Conservation (phyloP, 2,113 vertebrate species). For the Alethe castanea region DNA sequence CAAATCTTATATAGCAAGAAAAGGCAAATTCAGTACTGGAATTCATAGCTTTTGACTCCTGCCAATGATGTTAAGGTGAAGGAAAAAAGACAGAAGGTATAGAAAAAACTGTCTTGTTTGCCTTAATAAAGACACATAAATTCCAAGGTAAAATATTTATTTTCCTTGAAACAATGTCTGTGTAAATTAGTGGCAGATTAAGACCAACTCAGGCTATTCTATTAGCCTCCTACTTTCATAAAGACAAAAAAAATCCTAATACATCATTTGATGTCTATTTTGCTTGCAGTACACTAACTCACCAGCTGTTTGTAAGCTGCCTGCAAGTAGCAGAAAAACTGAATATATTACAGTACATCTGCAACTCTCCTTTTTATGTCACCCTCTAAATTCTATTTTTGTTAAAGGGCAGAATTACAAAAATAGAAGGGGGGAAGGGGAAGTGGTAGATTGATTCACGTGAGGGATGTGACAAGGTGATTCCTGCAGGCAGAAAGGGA, state of each 20-base stretch:
- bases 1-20: background rate
- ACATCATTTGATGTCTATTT: background rate
- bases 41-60: background rate
- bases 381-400: conserved; percentile 48
- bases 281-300: background rate
- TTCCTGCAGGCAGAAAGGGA: conserved; percentile 24
- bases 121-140: background rate
- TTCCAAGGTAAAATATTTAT: background rate
- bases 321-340: background rate
- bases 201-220: background rate
- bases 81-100: background rate
- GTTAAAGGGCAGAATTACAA: conserved; percentile 8
- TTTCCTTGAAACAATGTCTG: background rate
- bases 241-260: background rate
- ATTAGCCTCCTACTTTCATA: background rate
- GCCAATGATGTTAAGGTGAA: background rate
- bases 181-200: background rate
- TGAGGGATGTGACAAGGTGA: conserved; percentile 54
- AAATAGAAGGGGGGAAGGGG: conserved; percentile 38
- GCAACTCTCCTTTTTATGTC: conserved; percentile 10
- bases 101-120: background rate
- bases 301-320: conserved; percentile 2
- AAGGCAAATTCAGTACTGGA: background rate
- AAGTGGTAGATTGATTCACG: conserved; percentile 29
- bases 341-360: conserved; percentile 18